Base-by-base conservation (phyloP, 2,113 vertebrate species). In the Ellobius talpinus region DNA sequence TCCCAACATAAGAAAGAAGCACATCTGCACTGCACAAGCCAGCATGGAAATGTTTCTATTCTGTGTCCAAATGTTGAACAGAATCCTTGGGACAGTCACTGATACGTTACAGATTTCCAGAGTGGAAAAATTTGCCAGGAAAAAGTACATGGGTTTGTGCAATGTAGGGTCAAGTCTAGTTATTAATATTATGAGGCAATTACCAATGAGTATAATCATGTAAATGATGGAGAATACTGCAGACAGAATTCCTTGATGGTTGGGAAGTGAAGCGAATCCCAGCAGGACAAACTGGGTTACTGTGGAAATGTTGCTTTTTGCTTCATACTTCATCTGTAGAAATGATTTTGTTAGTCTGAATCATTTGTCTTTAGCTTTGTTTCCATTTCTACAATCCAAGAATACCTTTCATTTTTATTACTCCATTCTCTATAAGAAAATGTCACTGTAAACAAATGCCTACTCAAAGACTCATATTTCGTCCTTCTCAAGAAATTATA, bases 91-190 rank as follows among this genome's bases (percentile, higher is more conserved):
- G 31, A 97, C 39, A 17, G 58, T 94, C 29, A 97, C 72, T 0
- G 89, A 96, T 12, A 94, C 21, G 1, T 94, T 97, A 66, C 73
- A 96, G 33, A 97, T 91, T 50, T 95, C 97, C 61, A 96, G 7
- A 0, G 7, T 50, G 33, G 96, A 96, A 94, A 97, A 88, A 11
- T 88, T 92, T 31, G 42, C 86, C 36, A 97, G 55, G 29, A 96
- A 97, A 61, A 97, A 97, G 68, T 97, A 97, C 93, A 90, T 95
- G 33, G 93, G 79, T 63, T 89, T 93, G 17, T 94, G 76, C 0
- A 96, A 36, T 23, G 23, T 50, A 31, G 45, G 1, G 4, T 95
- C 92, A 31, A 89, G 0, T 3, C 7, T 91, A 7, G 76, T 96
- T 88, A 93, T 7, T 68, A 93, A 21, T 39, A 96, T 74, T 3